Base-by-base conservation (phyloP, 2,888 invertebrate genomes). In the Colostygia pectinataria region DNA sequence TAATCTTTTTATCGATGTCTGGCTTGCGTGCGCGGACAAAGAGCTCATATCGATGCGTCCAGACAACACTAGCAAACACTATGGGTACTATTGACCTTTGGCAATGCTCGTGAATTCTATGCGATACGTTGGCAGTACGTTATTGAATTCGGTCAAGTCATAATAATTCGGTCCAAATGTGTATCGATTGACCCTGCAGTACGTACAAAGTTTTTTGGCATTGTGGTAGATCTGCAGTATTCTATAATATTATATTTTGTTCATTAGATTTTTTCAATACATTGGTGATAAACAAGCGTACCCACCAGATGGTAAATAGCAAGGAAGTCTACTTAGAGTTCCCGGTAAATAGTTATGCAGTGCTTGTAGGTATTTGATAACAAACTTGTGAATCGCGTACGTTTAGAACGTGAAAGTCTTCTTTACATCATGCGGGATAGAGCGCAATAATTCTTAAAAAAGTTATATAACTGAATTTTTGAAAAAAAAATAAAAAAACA, bases 1-100 rank as follows among this genome's bases (percentile, higher is more conserved):
- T 86, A 85, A 87, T 87, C 86, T 87, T 87, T 86, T 86, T 86
- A 85, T 85, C 83, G 82, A 72, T 63, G 74, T 70, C 74, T 71
- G 71, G 40, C 67, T 61, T 67, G 60, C 71, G 64, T 65, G 68
- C 61, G 67, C 59, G 70, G 70, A 80, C 82, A 77, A 77, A 68
- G 15, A 32, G 69, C 69, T 80, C 77, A 77, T 74, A 63, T 73
- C 74, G 72, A 66, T 68, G 63, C 40, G 61, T 63, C 62, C 63
- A 64, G 67, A 61, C 80, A 66, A 63, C 75, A 77, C 48, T 48
- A 48, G 13, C 24, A 13, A 27, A 10, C 12, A 34, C 20, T 27
- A 18, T 27, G 37, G 14, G 25, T 15, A 10, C 4, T 36, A 13
- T 36, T 24, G 36, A 36, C 25, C 20, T 27, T 20, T 28, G 20